These are phyloP conservation scores for Melitaea athalia DNA, from an alignment of 2,888 invertebrate species.

Conservation along the genomic window DNA sequence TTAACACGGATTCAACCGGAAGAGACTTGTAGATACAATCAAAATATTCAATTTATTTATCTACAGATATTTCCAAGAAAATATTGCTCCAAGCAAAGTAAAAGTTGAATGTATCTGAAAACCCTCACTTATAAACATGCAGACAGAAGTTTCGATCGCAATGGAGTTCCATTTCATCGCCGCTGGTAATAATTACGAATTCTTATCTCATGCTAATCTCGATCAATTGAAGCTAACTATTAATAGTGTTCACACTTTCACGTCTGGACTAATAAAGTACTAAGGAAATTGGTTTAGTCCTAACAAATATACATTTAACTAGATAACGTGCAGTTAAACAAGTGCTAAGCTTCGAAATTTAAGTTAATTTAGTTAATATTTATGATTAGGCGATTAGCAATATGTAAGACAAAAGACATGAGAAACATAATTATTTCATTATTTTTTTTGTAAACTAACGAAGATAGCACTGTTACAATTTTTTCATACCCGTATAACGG, in stretches of 20 bases:
- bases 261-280: neutral
- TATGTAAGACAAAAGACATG: no score
- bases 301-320: neutral
- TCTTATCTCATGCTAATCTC: conserved; percentile 26
- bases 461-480: no score
- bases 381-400: no score
- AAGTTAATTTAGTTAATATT: no score
- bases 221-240: conserved; percentile 15
- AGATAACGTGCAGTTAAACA: neutral
- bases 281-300: neutral
- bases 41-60: no score
- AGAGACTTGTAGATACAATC: no score
- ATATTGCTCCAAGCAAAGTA: neutral
- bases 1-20: no score
- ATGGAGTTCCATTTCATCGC: conserved; percentile 13
- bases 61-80: neutral
- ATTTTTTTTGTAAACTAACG: no score
- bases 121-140: conserved; percentile 1
- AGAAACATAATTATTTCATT: no score
- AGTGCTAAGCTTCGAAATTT: no score
- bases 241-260: conserved; percentile 15
- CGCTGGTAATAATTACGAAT: conserved; percentile 14
- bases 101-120: neutral
- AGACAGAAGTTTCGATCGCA: conserved; percentile 6
- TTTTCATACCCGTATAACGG: no score